phyloP scores from a whole-genome alignment of 2,113 vertebrate species.

The Coracopsis vasa region DNA sequence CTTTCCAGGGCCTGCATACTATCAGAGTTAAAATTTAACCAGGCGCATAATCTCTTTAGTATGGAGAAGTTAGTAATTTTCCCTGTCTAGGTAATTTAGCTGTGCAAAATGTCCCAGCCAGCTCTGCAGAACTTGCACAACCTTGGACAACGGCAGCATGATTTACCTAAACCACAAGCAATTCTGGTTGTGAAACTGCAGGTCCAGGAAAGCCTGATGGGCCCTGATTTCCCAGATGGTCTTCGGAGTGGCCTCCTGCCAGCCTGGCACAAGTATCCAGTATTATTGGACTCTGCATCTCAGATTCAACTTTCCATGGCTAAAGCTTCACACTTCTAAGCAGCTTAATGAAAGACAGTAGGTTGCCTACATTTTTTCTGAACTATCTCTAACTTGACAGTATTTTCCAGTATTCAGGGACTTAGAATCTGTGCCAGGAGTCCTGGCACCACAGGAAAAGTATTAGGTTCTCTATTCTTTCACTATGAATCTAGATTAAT shows the following conservation, averaged over 20 bases:
- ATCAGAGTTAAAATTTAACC: not conserved
- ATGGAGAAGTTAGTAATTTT: not conserved
- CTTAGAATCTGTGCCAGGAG: not conserved
- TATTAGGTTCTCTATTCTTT: not conserved
- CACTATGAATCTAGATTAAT: not conserved
- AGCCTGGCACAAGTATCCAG: not conserved
- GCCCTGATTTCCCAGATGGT: not conserved
- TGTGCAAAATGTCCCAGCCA: not conserved
- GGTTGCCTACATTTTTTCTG: not conserved
- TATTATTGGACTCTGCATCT: not conserved
- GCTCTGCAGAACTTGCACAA: not conserved
- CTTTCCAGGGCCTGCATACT: not conserved
- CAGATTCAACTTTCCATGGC: not conserved
- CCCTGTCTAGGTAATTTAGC: not conserved
- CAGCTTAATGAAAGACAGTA: not conserved
- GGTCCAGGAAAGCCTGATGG: not conserved
- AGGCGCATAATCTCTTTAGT: not conserved
- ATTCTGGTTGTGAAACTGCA: not conserved
- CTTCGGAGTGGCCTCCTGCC: not conserved
- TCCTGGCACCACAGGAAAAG: not conserved
- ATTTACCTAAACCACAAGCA: not conserved
- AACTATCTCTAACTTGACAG: not conserved
- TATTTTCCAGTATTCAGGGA: not conserved
- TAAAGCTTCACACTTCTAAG: conserved; percentile 27
- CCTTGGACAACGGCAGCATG: not conserved